Evolutionary conservation across 2,797 vertebrate genomes (phyloP).

Genomic region (Urosaurus nigricauda): DNA sequence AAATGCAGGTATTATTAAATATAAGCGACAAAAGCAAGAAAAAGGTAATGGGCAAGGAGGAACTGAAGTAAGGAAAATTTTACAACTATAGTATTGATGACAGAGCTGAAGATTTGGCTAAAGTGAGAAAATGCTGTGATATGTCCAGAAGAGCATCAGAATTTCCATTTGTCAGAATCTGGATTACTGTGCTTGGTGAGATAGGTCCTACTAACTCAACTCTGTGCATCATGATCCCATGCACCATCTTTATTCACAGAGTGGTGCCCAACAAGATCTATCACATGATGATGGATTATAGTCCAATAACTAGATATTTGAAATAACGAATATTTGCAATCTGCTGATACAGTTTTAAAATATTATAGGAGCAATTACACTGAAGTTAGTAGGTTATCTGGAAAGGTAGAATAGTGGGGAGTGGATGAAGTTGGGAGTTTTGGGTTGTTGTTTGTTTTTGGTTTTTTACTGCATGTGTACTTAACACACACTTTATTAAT

Average conservation of each 20-base stretch:
- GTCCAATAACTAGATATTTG: conserved; percentile 11
- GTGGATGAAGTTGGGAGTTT: not conserved
- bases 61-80: conserved; percentile 13
- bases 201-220: fast-evolving
- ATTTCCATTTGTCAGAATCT: conserved; percentile 32
- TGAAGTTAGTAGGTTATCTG: not conserved
- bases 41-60: no score
- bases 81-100: not conserved
- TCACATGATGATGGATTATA: not conserved
- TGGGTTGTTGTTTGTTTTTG: no score
- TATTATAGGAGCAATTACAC: not conserved
- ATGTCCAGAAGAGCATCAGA: not conserved
- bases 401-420: not conserved
- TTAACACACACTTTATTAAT: not conserved
- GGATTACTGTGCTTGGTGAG: conserved; percentile 2
- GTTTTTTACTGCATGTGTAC: not conserved
- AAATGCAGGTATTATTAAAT: conserved; percentile 27
- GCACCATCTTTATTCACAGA: not conserved
- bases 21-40: not conserved
- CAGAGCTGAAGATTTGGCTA: not conserved
- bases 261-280: conserved; percentile 15
- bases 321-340: no score
- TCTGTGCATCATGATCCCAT: not conserved
- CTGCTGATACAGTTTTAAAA: not conserved
- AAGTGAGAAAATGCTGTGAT: not conserved